Evolutionary conservation across 2,888 invertebrate genomes (phyloP).

Genomic region (Caenorhabditis sinica): DNA sequence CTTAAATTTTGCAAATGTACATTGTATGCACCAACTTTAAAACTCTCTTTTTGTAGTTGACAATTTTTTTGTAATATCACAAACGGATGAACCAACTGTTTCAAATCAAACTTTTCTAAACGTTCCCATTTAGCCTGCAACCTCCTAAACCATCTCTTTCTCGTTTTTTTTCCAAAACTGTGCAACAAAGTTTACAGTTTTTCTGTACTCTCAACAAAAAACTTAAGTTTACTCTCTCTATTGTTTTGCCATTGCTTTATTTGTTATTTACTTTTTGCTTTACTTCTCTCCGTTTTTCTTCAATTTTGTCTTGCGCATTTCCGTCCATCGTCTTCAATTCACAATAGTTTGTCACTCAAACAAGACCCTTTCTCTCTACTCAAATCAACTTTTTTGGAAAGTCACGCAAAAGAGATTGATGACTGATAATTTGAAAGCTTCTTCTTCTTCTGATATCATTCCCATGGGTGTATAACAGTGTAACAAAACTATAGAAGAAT

Average conservation of each 20-base stretch:
- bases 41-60: too few species aligned
- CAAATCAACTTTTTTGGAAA: slow-evolving; percentile 2
- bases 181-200: neutral
- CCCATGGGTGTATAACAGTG: slow-evolving; percentile 10
- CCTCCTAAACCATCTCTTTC: too few species aligned
- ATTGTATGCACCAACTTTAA: too few species aligned
- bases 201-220: neutral
- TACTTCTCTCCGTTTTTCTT: slow-evolving; percentile 5
- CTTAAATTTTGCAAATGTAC: too few species aligned
- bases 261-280: slow-evolving; percentile 7
- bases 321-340: too few species aligned
- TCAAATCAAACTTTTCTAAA: too few species aligned
- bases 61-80: too few species aligned
- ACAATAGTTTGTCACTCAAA: neutral
- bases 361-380: neutral
- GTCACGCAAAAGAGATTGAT: slow-evolving; percentile 29
- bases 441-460: slow-evolving; percentile 21
- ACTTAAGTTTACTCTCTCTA: neutral
- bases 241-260: neutral
- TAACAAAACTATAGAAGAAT: slow-evolving; percentile 27
- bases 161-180: too few species aligned
- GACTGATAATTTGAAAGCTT: slow-evolving; percentile 35
- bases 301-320: slow-evolving; percentile 7
- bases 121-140: too few species aligned
- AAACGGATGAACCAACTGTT: too few species aligned